A percentile compares a stretch with the other conserved stretches of the same genome.
phyloP scores from a whole-genome alignment of 1,140 invertebrate species.

The Zaprionus africanus region DNA sequence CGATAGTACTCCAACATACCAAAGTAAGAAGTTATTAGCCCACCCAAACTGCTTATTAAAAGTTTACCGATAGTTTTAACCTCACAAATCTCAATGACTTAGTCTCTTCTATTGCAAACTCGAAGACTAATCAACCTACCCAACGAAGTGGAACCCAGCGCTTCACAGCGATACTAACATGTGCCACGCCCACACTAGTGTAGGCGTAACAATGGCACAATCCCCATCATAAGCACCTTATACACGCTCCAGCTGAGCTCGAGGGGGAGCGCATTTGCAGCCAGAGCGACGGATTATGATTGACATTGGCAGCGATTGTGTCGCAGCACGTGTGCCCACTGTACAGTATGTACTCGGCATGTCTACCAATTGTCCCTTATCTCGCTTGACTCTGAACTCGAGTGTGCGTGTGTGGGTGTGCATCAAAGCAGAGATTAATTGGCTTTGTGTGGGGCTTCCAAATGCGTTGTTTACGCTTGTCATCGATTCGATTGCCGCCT shows the following conservation, averaged over 20 bases:
- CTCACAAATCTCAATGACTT: background rate
- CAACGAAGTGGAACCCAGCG: background rate
- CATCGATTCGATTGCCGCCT: slow-evolving; percentile 54
- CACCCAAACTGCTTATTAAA: background rate
- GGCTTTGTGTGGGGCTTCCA: slow-evolving; percentile 61
- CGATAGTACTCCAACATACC: too few relatives aligned
- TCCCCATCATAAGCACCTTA: slow-evolving; percentile 24
- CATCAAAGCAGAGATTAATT: slow-evolving; percentile 73
- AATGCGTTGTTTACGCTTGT: slow-evolving; percentile 60
- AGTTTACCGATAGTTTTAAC: background rate
- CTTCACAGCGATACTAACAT: background rate
- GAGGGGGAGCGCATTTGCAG: slow-evolving; percentile 6
- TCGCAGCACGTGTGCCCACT: background rate
- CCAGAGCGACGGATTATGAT: slow-evolving; percentile 29
- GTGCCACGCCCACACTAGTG: slow-evolving; percentile 15
- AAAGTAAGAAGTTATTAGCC: background rate
- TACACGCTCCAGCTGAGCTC: background rate
- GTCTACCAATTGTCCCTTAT: background rate
- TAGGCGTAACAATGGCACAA: background rate
- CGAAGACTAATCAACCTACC: background rate
- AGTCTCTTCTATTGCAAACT: background rate
- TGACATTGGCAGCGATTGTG: slow-evolving; percentile 32
- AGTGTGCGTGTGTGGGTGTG: slow-evolving; percentile 31
- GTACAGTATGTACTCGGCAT: background rate
- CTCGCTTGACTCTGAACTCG: background rate